Evolutionary conservation across 2,888 invertebrate genomes (phyloP).

Genomic region (Dynastes grantii): DNA sequence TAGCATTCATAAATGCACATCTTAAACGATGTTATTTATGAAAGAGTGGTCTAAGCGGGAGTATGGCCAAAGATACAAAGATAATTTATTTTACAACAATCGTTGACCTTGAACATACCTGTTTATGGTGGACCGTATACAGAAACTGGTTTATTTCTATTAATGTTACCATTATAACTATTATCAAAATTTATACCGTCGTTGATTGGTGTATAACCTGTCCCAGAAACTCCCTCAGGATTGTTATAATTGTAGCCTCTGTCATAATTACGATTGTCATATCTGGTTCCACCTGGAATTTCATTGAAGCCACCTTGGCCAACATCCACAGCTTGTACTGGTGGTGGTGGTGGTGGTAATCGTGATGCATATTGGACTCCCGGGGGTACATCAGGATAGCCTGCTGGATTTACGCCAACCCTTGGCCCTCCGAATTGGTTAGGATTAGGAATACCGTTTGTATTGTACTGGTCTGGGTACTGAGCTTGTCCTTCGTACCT

Average conservation of each 20-base stretch:
- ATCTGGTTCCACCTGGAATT: slow-evolving; percentile 21
- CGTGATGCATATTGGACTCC: slow-evolving; percentile 19
- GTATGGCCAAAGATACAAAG: slow-evolving; percentile 1
- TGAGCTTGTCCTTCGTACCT: slow-evolving; percentile 79
- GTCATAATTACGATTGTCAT: slow-evolving; percentile 43
- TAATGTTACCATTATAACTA: slow-evolving; percentile 45
- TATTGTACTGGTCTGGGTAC: slow-evolving; percentile 75
- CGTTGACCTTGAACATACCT: background rate
- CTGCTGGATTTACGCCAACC: background rate
- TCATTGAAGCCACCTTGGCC: slow-evolving; percentile 21
- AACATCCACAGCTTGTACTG: slow-evolving; percentile 1
- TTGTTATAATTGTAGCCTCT: slow-evolving; percentile 45
- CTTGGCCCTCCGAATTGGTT: slow-evolving; percentile 15
- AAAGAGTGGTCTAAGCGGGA: slow-evolving; percentile 19
- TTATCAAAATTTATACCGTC: slow-evolving; percentile 44
- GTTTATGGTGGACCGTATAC: slow-evolving; percentile 61
- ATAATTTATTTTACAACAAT: slow-evolving; percentile 24
- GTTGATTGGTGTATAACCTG: slow-evolving; percentile 50
- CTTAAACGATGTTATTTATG: slow-evolving; percentile 28
- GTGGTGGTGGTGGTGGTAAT: too few relatives aligned
- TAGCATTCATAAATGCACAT: slow-evolving; percentile 41
- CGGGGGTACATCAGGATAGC: background rate
- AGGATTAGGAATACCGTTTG: slow-evolving; percentile 24
- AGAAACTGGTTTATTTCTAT: slow-evolving; percentile 54
- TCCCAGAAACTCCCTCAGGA: slow-evolving; percentile 53